Base-by-base conservation (phyloP, 2,113 vertebrate genomes). In the Cyrtonyx montezumae region DNA sequence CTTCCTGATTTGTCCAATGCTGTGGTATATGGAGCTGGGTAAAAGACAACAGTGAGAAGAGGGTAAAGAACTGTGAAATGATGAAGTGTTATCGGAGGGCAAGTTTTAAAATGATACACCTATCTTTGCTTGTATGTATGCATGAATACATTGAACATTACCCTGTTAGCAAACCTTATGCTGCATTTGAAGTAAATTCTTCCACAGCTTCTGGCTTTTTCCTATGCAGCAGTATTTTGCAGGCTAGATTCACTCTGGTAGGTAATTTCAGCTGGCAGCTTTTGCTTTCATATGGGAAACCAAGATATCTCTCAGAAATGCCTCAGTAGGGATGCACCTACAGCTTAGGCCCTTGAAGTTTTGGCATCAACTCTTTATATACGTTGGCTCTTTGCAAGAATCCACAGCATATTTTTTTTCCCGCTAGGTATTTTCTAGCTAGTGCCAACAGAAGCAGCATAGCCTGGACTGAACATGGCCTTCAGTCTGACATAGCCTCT, bases 401-500 rank as follows among this genome's bases (percentile, higher is more conserved):
- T 65, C 79, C 90, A 93, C 37, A 86, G 73, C 9, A 0, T 87
- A 32, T 90, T 53, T 91, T 94, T 88, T 94, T 84, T 46, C 65
- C 1, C 13, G 8, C 76, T 93, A 79, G 49, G 32, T 93, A 25
- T 71, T 22, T 87, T 91, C 76, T 95, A 93, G 88, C 76, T 86
- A 95, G 76, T 87, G 81, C 61, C 65, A 92, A 32, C 59, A 91
- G 90, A 94, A 75, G 51, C 73, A 88, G 18, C 26, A 37, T 53
- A 67, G 88, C 80, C 81, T 83, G 67, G 86, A 45, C 62, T 84
- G 90, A 91, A 76, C 67, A 74, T 77, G 91, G 55, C 70, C 80
- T 93, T 95, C 59, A 88, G 77, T 91, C 77, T 94, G 67, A 82
- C 45, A 84, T 62, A 91, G 67, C 63, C 56, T 94, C 68, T 88